phyloP scores from a whole-genome alignment of 2,888 invertebrate species.

The Anthoptus insignis region DNA sequence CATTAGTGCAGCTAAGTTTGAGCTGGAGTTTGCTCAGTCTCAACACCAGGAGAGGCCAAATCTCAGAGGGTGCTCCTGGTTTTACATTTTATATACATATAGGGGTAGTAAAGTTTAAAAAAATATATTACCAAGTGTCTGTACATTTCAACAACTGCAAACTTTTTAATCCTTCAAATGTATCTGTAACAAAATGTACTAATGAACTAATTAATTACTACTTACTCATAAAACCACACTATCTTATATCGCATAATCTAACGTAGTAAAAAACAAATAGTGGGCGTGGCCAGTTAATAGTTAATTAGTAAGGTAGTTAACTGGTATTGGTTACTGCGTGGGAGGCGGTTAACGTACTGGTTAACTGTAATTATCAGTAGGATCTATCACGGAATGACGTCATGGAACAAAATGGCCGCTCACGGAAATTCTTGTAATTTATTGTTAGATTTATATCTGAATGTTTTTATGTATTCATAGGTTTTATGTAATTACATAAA shows the following conservation, averaged over 20 bases:
- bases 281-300: slow-evolving; percentile 46
- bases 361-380: slow-evolving; percentile 14
- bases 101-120: too few species aligned
- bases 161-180: too few species aligned
- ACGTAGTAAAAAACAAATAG: slow-evolving; percentile 44
- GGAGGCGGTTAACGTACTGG: slow-evolving; percentile 41
- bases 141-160: too few species aligned
- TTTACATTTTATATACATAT: too few species aligned
- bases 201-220: too few species aligned
- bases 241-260: slow-evolving; percentile 12
- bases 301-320: slow-evolving; percentile 42
- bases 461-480: background rate
- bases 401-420: slow-evolving; percentile 32
- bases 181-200: too few species aligned
- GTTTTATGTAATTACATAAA: too few species aligned
- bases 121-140: too few species aligned
- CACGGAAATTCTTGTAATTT: background rate
- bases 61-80: too few species aligned
- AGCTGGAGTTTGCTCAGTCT: too few species aligned
- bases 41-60: too few species aligned
- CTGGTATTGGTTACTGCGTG: slow-evolving; percentile 46
- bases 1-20: too few species aligned
- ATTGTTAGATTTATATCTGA: background rate
- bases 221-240: background rate
- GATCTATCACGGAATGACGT: slow-evolving; percentile 21